Evolutionary conservation across 1,140 invertebrate genomes (phyloP), one percentile per base, ranked within the genome.

Genomic region (Eriosoma lanigerum): DNA sequence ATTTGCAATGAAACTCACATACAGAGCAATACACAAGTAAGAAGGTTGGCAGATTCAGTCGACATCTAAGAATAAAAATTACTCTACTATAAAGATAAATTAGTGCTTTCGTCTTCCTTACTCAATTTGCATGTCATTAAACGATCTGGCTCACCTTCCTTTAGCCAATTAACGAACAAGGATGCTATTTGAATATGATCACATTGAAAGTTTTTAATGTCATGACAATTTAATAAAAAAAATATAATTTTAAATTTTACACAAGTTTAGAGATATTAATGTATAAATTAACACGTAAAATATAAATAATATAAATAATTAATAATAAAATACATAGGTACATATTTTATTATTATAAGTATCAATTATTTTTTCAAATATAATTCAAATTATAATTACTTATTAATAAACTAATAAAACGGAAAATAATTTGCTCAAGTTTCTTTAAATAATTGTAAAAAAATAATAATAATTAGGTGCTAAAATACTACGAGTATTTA

Each of bases 81-180:
- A 48, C 13, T 50, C 29, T 52, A 72, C 13, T 50, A 52, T 52
- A 72, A 70, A 72, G 48, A 72, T 21, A 26, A 21, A 48, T 21
- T 17, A 1, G 10, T 29, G 68, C 68, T 72, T 62, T 72, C 26
- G 46, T 32, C 9, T 72, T 32, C 24, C 19, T 52, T 29, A 72
- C 46, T 52, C 46, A 72, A 72, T 72, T 52, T 72, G 17, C 46
- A 72, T 72, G 26, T n/a, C 48, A 72, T 52, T 72, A 72, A n/a
- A 17, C 1, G 24, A 70, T 5, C 13, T 19, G 46, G 68, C 24
- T 72, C 68, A 5, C 15, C 46, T 13, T 19, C 19, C 48, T 50
- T 48, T 26, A 70, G 68, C 1, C 68, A 72, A 52, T 72, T 52
- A 72, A 72, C 24, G 48, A 72, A 70, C 26, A 21, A 19, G 44